Evolutionary conservation across 2,113 vertebrate species (phyloP), one percentile per base, ranked within the genome.

Genomic region (Genyomyrus donnyi): DNA sequence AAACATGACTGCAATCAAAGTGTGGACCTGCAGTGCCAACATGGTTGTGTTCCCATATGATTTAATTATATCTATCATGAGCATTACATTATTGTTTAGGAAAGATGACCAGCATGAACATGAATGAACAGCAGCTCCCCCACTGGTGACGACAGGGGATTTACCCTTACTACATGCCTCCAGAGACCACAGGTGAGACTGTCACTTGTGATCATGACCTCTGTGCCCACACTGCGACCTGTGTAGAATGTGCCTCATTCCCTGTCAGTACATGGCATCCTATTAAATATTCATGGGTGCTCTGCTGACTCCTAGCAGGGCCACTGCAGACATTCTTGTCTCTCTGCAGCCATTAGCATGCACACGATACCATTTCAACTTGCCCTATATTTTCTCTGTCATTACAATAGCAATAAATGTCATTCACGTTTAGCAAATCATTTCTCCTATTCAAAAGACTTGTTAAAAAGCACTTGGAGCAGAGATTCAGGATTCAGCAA

Each of bases 31-130:
- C 80, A 9, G 17, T 21, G 80, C n/a, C 46, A 74, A 91, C 83
- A 1, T 24, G n/a, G 77, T 87, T 35, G 92, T 93, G 93, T 91
- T 93, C 80, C 50, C 84, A 90, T 50, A 49, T 49, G 84, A 86
- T 86, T 46, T 31, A 50, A 50, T 49, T 49, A 86, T 27, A 50
- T 86, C 42, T 13, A 50, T 86, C 48, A 27, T 86, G n/a, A 86
- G 84, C 10, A 86, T 50, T 86, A 80, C 17, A 77, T 77, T 77
- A 80, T 42, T 42, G 74, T 42, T 80, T 80, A 77, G 70, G 70
- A 39, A 77, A 77, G 11, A 77, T 39, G 70, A 2, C 74, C 35
- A 39, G 31, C 74, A 80, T 42, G 31, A 80, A 42, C 35, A 35
- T 77, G 35, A 19, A 80, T 39, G 15, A 39, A 17, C 35, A 80